Evolutionary conservation across 2,797 vertebrate genomes (phyloP).

Genomic region (Neomorphus geoffroyi): DNA sequence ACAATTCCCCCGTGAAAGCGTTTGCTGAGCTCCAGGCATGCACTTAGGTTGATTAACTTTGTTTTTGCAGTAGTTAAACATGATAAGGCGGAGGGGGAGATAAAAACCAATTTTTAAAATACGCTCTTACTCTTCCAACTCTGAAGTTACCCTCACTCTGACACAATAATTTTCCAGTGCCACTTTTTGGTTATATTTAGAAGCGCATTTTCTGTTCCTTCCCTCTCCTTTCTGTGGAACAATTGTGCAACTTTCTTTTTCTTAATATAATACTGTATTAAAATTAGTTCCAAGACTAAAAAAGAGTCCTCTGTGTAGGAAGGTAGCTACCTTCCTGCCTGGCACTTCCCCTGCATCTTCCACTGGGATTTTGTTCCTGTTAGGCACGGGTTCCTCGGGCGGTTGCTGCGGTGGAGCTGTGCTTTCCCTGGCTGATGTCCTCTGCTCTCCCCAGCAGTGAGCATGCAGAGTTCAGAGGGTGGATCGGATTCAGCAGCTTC

Average conservation of each 20-base stretch:
- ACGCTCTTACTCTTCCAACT: not conserved
- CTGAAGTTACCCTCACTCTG: not conserved
- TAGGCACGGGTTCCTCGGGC: not conserved
- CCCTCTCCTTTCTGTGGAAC: constrained; percentile 47
- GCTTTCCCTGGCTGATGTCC: not conserved
- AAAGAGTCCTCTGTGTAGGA: constrained; percentile 26
- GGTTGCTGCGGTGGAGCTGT: not conserved
- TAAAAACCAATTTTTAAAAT: not conserved
- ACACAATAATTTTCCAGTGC: constrained; percentile 46
- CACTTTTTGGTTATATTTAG: constrained; percentile 42
- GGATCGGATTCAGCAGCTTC: constrained; percentile 87
- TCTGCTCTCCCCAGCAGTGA: constrained; percentile 72
- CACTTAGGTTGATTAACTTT: no score
- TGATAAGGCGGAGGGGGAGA: not conserved
- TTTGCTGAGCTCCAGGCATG: not conserved
- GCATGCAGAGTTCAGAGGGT: constrained; percentile 94
- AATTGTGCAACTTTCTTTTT: constrained; percentile 27
- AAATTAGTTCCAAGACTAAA: constrained; percentile 37
- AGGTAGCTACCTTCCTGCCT: constrained; percentile 27
- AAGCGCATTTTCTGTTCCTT: constrained; percentile 50
- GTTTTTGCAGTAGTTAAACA: not conserved
- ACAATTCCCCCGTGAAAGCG: not conserved
- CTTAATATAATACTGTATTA: not conserved
- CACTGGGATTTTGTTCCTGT: not conserved
- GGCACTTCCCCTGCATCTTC: not conserved